Conservation (phyloP, 2,113 vertebrate genomes). For the Zapus hudsonius region DNA sequence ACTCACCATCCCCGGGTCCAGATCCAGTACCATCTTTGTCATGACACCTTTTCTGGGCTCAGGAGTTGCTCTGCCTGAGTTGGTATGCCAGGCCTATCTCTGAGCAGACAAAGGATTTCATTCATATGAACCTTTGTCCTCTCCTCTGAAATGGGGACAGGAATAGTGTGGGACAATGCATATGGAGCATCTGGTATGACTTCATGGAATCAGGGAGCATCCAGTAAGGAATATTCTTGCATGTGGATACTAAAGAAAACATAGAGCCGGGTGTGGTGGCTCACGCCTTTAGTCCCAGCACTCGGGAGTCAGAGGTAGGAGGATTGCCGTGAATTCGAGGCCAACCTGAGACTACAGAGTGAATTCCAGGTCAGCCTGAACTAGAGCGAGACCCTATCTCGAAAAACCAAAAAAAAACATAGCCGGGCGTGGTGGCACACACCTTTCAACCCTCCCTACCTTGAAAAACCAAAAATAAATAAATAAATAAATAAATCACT, state of each 20-base stretch:
- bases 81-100: neutral
- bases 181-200: neutral
- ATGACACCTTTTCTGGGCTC: neutral
- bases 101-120: neutral
- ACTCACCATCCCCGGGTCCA: neutral
- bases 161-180: neutral
- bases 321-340: too few species aligned
- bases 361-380: too few species aligned
- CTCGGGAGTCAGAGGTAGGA: too few species aligned
- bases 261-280: too few species aligned
- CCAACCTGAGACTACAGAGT: too few species aligned
- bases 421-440: too few species aligned
- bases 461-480: too few species aligned
- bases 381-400: too few species aligned
- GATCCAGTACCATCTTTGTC: neutral
- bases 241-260: neutral
- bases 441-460: too few species aligned
- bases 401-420: too few species aligned
- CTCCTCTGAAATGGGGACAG: neutral
- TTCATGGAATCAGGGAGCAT: neutral
- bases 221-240: neutral
- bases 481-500: neutral
- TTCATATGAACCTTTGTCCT: neutral
- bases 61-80: neutral
- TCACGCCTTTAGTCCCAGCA: too few species aligned